Conservation (phyloP, 2,797 vertebrate genomes). For the Phataginus tetradactyla region DNA sequence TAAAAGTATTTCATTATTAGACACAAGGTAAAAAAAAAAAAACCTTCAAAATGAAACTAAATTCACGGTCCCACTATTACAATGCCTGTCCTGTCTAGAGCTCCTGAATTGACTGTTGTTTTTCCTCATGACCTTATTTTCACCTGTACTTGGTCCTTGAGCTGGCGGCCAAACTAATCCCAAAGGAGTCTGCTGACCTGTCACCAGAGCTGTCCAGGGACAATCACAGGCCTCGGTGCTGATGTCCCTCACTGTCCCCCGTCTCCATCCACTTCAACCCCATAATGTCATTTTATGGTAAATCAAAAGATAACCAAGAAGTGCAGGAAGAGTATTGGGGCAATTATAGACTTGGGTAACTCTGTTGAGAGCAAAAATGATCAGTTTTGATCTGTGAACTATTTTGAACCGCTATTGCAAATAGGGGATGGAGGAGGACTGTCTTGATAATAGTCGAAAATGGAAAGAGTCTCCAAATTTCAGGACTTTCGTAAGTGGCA, state of each 20-base stretch:
- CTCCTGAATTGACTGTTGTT: background rate
- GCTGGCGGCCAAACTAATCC: slow-evolving; percentile 35
- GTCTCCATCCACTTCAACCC: background rate
- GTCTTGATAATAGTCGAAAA: slow-evolving; percentile 47
- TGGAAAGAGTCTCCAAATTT: slow-evolving; percentile 61
- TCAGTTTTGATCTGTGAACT: slow-evolving; percentile 46
- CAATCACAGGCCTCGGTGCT: background rate
- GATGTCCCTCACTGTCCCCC: background rate
- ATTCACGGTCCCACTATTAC: background rate
- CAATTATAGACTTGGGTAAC: background rate
- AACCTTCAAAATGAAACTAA: slow-evolving; percentile 16
- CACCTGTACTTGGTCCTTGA: slow-evolving; percentile 23
- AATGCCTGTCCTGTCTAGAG: background rate
- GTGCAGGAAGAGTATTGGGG: background rate
- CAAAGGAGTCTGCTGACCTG: slow-evolving; percentile 38
- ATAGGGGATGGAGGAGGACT: background rate
- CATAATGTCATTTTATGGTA: background rate
- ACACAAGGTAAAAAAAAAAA: background rate
- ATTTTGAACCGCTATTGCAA: slow-evolving; percentile 58
- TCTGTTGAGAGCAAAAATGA: slow-evolving; percentile 13
- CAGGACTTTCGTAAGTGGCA: slow-evolving; percentile 49
- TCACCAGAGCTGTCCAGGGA: slow-evolving; percentile 36
- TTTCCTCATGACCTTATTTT: slow-evolving; percentile 59
- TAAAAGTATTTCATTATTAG: slow-evolving; percentile 50
- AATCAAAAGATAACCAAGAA: background rate